Conservation (phyloP, 2,888 invertebrate species). For the Dynastes tityus region DNA sequence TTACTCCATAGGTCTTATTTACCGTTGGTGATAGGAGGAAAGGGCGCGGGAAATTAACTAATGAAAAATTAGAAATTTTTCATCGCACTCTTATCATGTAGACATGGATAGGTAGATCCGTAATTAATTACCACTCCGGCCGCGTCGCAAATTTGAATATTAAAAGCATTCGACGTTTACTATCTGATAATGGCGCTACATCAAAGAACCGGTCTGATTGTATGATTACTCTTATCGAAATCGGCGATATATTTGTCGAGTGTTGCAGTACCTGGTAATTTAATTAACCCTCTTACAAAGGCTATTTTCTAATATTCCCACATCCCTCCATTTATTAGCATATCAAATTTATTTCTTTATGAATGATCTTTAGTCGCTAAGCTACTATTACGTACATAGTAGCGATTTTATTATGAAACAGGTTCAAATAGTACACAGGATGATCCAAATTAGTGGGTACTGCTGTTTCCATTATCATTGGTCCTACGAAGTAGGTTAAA, state of each 20-base stretch:
- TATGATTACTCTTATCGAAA: neutral
- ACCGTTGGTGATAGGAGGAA: conserved; percentile 16
- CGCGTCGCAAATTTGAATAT: conserved; percentile 23
- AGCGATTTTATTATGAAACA: too few relatives aligned
- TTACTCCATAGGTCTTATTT: conserved; percentile 39
- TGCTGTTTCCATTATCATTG: too few relatives aligned
- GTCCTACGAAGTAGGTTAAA: too few relatives aligned
- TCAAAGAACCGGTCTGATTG: conserved; percentile 8
- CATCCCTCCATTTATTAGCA: too few relatives aligned
- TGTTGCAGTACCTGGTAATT: neutral
- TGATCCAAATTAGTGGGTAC: too few relatives aligned
- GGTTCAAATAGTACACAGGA: too few relatives aligned
- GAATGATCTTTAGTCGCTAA: too few relatives aligned
- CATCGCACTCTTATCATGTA: conserved; percentile 33
- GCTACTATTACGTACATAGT: too few relatives aligned
- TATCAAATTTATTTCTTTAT: too few relatives aligned
- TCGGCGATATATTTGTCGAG: neutral
- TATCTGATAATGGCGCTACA: conserved; percentile 4
- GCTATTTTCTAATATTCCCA: too few relatives aligned
- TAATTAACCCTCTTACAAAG: too few relatives aligned
- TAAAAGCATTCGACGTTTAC: neutral
- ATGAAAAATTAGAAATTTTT: conserved; percentile 43
- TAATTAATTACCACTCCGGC: conserved; percentile 37
- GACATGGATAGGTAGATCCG: neutral
- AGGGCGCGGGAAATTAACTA: conserved; percentile 43